Evolutionary conservation across 2,797 vertebrate species (phyloP), one percentile per base, ranked within the genome.

Genomic region (Todus mexicanus): DNA sequence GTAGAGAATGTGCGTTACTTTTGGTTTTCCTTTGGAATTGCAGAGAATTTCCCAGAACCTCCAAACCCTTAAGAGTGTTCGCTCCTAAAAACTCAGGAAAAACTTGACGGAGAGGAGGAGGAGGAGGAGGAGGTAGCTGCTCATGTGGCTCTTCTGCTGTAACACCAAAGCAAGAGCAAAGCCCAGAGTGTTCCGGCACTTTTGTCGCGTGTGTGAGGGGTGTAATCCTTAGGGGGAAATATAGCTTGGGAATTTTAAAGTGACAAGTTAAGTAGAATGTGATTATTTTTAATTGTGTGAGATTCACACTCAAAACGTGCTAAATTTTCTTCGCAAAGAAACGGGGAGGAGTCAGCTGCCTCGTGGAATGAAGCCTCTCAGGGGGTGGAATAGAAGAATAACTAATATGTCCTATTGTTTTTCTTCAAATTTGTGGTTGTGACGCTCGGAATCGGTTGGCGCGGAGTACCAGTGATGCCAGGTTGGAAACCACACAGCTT

Each of bases 401-500:
- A 72, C 42, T 81, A 17, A 13, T 6, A 1, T 25, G 26, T 25
- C 5, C 2, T 35, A 3, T 6, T 1, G 42, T 38, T 27, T n/a
- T 45, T 33, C 47, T 25, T 54, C 42, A 18, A 22, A 9, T 53
- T 56, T 25, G 19, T 73, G 60, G 14, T 33, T 84, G 63, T 42
- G 69, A 15, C 33, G 4, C 31, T 82, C 45, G 2, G 0, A 33
- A 64, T 40, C 42, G 33, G 4, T 35, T 76, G 69, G 29, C 47
- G 45, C 33, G 51, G 82, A 40, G 27, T n/a, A 37, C 29, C n/a
- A 40, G 8, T 4, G 50, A 2, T 75, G 51, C 35, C 53, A 38
- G 42, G 5, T 5, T 35, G 25, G 25, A 60, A 79, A 6, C 45
- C 45, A 10, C 19, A 26, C 26, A 38, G 2, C 22, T 83, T 31